A percentile compares a stretch with the other conserved stretches of the same genome.
These are phyloP conservation scores for Corythaixoides concolor DNA, from an alignment of 2,113 vertebrate species.

Conservation along the genomic window DNA sequence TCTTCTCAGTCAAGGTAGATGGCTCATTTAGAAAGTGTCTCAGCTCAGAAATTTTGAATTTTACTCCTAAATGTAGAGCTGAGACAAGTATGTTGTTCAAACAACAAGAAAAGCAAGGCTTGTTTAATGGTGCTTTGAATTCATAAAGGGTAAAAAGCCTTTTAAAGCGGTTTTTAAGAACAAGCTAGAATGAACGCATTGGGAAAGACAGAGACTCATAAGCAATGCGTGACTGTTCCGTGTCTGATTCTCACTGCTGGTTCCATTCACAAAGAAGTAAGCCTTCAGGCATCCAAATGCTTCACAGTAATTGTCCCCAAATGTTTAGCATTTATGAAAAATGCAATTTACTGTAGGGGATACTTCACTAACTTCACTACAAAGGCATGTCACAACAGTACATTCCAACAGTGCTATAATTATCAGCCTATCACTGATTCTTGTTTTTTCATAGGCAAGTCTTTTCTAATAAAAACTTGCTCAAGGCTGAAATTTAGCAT, in stretches of 20 bases:
- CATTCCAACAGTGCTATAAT: conserved; percentile 45
- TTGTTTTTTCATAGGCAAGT: not conserved
- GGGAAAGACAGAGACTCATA: not conserved
- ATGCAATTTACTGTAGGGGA: conserved; percentile 33
- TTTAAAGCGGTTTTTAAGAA: conserved; percentile 4
- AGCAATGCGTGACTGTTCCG: not conserved
- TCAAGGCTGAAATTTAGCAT: conserved; percentile 13
- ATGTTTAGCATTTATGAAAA: conserved; percentile 56
- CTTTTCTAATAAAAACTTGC: not conserved
- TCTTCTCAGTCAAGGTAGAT: not conserved
- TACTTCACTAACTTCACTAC: conserved; percentile 28
- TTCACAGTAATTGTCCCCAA: conserved; percentile 44
- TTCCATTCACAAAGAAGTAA: conserved; percentile 35
- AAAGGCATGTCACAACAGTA: conserved; percentile 21
- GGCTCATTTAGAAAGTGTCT: not conserved
- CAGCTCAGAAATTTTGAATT: not conserved
- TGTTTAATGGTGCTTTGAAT: conserved; percentile 9
- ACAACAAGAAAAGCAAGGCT: not conserved
- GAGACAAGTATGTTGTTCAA: not conserved
- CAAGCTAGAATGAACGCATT: not conserved
- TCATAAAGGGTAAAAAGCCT: not conserved
- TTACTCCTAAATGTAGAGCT: not conserved
- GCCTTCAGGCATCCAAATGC: conserved; percentile 18
- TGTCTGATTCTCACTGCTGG: not conserved
- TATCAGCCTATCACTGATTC: not conserved